Evolutionary conservation across 2,888 invertebrate species (phyloP).

Genomic region (Loripinus fragilis): DNA sequence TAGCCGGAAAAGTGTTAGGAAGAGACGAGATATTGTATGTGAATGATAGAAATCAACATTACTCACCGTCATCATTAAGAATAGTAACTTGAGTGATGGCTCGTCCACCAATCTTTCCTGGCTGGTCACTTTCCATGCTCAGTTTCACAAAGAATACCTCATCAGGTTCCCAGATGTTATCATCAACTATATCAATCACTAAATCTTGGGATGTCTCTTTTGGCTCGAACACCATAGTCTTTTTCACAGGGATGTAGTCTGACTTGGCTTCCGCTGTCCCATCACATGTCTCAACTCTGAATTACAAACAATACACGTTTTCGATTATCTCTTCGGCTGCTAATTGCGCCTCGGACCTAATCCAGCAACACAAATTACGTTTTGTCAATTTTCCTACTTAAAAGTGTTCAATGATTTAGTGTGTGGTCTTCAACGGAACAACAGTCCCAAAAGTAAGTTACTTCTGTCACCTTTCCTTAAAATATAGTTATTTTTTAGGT

Average conservation of each 20-base stretch:
- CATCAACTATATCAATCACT: constrained; percentile 85
- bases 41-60: background rate
- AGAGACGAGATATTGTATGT: too few relatives aligned
- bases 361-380: too few relatives aligned
- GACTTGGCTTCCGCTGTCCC: constrained; percentile 86
- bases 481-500: too few relatives aligned
- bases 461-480: too few relatives aligned
- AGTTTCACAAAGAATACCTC: constrained; percentile 87
- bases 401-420: too few relatives aligned
- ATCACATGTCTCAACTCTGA: constrained; percentile 86
- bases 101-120: constrained; percentile 84
- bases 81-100: constrained; percentile 86
- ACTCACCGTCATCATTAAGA: constrained; percentile 86
- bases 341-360: too few relatives aligned
- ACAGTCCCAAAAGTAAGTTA: too few relatives aligned
- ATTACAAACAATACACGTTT: background rate
- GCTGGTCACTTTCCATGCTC: constrained; percentile 73
- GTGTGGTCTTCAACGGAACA: too few relatives aligned
- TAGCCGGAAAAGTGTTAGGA: too few relatives aligned
- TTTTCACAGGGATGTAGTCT: constrained; percentile 85
- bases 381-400: too few relatives aligned
- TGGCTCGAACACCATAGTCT: constrained; percentile 85
- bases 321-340: too few relatives aligned
- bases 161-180: constrained; percentile 87
- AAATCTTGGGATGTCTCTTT: constrained; percentile 85